Base-by-base conservation (phyloP, 2,797 vertebrate genomes). In the Hoplostethus mediterraneus region DNA sequence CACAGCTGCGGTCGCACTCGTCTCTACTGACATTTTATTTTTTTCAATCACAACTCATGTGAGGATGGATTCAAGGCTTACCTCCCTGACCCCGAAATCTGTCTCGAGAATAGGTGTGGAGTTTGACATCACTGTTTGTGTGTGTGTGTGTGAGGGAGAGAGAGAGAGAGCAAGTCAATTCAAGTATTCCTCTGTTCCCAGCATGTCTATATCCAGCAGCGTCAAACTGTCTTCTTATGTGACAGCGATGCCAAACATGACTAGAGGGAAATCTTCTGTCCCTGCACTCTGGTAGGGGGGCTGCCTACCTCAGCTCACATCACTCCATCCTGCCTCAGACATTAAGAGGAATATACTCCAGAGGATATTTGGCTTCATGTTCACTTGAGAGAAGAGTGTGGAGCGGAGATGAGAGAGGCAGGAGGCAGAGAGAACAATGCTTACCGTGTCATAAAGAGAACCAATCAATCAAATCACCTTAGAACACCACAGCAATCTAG, bases 11-110 rank as follows among this genome's bases (percentile, higher is more conserved):
- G 38, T 75, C 54, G 42, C 56, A 73, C 47, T 63, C 17, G n/a
- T 40, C n/a, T 12, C 38, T 36, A 82, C 56, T 76, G 48, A 73
- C 64, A 70, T 81, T 83, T 86, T 21, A 45, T 69, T 53, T 77
- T 21, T 21, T 76, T 68, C 71, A 77, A 60, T 86, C 75, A 71
- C 44, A 67, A 70, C 28, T 71, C 57, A 77, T 55, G 57, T 77
- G 66, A 61, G 64, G 79, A 77, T 44, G 44, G 66, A 82, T 80
- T 88, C 61, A 86, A 77, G 81, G 75, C 49, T 25, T 73, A 81
- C 28, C 80, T 1, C 21, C 81, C 76, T 80, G 80, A 86, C 77
- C 77, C 60, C 54, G 17, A 71, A 33, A 33, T 33, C 33, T 33
- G 33, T 33, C 33, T 33, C 2, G 4, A 57, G 59, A 77, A 66